These are phyloP conservation scores for Girardinichthys multiradiatus DNA, from an alignment of 2,113 vertebrate species.

Conservation along the genomic window DNA sequence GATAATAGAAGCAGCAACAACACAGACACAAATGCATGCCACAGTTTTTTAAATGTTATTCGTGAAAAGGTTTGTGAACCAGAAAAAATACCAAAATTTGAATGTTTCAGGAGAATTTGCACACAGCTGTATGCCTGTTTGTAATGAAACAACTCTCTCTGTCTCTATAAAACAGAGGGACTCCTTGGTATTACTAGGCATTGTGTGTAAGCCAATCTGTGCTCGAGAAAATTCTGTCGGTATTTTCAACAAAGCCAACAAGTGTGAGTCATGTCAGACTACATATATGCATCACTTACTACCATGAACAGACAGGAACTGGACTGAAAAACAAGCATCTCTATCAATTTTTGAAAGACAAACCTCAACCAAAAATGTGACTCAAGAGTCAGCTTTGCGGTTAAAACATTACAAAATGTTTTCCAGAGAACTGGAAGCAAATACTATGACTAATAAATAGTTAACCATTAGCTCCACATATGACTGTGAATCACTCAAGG, in stretches of 20 bases:
- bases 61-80: too few relatives aligned
- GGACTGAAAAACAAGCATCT: neutral
- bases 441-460: slow-evolving; percentile 24
- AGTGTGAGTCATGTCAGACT: neutral
- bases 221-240: neutral
- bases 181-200: neutral
- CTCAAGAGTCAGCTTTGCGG: slow-evolving; percentile 5
- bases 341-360: neutral
- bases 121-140: too few relatives aligned
- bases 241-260: neutral
- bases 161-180: neutral
- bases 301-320: neutral
- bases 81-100: too few relatives aligned
- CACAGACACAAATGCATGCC: too few relatives aligned
- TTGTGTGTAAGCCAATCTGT: neutral
- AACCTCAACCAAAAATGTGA: neutral
- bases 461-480: slow-evolving; percentile 26
- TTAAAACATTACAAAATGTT: neutral
- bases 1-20: too few relatives aligned
- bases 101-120: too few relatives aligned
- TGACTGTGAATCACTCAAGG: slow-evolving; percentile 33
- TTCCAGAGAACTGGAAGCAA: slow-evolving; percentile 12
- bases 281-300: neutral
- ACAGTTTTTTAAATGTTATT: too few relatives aligned
- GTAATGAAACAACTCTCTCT: neutral